Evolutionary conservation across 1,140 invertebrate species (phyloP), one percentile per base, ranked within the genome.

Genomic region (Proales similis): DNA sequence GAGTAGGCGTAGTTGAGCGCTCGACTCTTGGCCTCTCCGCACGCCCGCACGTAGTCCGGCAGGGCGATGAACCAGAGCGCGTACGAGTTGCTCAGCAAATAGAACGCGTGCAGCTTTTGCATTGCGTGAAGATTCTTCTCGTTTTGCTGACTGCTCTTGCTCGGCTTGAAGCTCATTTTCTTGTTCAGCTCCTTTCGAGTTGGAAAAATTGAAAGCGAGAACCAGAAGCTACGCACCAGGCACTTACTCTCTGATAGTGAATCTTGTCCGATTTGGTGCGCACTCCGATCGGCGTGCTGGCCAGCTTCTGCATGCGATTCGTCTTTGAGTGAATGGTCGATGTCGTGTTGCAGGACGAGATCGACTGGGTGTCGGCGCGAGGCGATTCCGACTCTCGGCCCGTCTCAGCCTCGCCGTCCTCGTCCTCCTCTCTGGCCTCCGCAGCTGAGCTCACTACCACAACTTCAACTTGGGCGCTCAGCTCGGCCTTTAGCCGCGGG

Each of bases 41-140:
- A 68, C 57, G 76, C 73, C 39, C 77, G 78, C 60, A 86, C 78
- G 70, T 82, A 84, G 47, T 88, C 85, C 7, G 90, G 88, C 65
- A 98, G 79, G 71, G 92, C 85, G 67, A 96, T 83, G 76, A 97
- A 99, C 85, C 95, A 98, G n/a, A 99, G 79, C 62, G 91, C 93
- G 73, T 74, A 82, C 70, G 74, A 74, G 68, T 80, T 79, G 64
- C 77, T 74, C 14, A 81, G 66, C 4, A 82, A 65, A 67, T 73
- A 79, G 63, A 71, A 75, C 61, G 17, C 33, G 29, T 26, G 63
- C 12, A 29, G 30, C 32, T 57, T 57, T 11, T 36, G n/a, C 12
- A 17, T n/a, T 9, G 14, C 7, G 27, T 57, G 27, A 22, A 42
- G 30, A 22, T 57, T 57, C 45, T 57, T 57, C 32, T 57, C 26